A percentile compares a stretch with the other conserved stretches of the same genome.
Conservation (phyloP, 2,113 vertebrate species). For the Mungos mungo region DNA sequence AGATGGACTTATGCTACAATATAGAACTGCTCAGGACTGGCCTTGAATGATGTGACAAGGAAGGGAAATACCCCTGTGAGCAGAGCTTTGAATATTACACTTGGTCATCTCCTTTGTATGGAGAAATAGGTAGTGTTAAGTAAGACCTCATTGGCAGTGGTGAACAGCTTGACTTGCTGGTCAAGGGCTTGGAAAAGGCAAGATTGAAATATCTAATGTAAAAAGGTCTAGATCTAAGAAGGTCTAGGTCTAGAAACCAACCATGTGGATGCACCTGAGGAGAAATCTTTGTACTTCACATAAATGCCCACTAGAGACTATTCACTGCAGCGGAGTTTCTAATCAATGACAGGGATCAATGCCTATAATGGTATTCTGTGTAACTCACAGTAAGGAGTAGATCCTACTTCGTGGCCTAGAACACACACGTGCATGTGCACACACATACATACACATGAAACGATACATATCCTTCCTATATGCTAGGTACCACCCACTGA, state of each 20-base stretch:
- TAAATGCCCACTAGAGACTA: neutral
- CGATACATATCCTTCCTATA: too few relatives aligned
- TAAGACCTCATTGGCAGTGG: neutral
- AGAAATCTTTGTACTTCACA: neutral
- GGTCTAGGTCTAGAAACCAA: neutral
- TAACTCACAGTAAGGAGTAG: neutral
- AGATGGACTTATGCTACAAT: neutral
- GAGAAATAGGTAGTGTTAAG: neutral
- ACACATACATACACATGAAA: neutral
- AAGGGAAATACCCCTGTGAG: neutral
- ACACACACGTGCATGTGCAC: neutral
- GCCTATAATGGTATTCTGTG: too few relatives aligned
- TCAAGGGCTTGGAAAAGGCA: neutral
- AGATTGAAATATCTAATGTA: neutral
- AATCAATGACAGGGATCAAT: neutral
- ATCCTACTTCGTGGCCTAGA: too few relatives aligned
- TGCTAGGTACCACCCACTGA: neutral
- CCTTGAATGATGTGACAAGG: neutral
- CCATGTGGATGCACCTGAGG: neutral
- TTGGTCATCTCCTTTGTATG: neutral
- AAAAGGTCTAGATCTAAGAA: neutral
- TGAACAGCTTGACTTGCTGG: neutral
- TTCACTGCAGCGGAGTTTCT: neutral
- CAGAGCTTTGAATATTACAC: neutral
- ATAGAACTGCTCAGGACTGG: neutral